phyloP scores from a whole-genome alignment of 2,888 invertebrate genomes.

The Norana najaformis region DNA sequence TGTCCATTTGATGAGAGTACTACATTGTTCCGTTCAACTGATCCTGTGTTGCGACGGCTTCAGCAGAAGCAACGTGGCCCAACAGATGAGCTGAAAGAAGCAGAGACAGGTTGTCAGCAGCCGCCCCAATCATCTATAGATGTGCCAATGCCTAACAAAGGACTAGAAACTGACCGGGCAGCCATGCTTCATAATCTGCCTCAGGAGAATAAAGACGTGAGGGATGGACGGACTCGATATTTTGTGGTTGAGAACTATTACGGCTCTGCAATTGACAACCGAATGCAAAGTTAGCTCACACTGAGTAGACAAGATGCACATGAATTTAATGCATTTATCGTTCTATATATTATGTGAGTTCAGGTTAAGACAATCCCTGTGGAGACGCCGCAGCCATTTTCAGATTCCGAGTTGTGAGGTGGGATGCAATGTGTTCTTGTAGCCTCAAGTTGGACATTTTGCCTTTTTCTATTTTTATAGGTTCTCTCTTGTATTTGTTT shows the following conservation, averaged over 20 bases:
- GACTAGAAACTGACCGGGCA: background rate
- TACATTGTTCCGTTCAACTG: background rate
- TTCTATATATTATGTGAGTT: background rate
- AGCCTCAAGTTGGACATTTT: slow-evolving; percentile 6
- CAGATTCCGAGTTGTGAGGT: background rate
- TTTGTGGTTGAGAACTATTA: slow-evolving; percentile 20
- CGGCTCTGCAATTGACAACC: background rate
- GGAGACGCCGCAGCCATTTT: background rate
- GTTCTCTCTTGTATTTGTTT: background rate
- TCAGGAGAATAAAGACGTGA: background rate
- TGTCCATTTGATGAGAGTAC: slow-evolving; percentile 19
- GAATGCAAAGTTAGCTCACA: slow-evolving; percentile 17
- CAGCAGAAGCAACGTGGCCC: background rate
- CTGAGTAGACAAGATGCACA: background rate
- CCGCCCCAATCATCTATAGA: background rate
- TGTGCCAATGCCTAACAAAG: background rate
- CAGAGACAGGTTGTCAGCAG: background rate
- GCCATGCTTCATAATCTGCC: background rate
- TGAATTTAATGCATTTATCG: slow-evolving; percentile 4
- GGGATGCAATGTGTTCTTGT: background rate
- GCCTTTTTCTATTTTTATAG: slow-evolving; percentile 13
- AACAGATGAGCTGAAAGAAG: background rate
- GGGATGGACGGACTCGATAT: slow-evolving; percentile 7
- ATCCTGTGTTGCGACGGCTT: slow-evolving; percentile 9
- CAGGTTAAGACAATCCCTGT: background rate